phyloP scores from a whole-genome alignment of 2,113 vertebrate species.

The Bagarius yarrelli region DNA sequence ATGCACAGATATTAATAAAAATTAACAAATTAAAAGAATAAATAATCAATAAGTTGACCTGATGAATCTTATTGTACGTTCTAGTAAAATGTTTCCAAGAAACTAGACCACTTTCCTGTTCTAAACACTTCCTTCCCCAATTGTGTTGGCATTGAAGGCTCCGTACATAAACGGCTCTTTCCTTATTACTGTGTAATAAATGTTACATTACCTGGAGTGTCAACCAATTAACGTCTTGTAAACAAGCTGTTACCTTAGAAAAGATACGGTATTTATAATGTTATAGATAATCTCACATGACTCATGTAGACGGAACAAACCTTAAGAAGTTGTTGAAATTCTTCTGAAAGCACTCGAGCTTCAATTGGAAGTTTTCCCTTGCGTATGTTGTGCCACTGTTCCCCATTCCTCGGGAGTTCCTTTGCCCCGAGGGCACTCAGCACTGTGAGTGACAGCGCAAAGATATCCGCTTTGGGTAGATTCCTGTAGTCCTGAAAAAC shows the following conservation, averaged over 20 bases:
- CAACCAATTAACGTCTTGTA: not conserved
- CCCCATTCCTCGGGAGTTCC: slow-evolving; percentile 82
- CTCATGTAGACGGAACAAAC: slow-evolving; percentile 59
- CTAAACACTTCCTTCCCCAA: not conserved
- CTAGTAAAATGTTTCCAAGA: not conserved
- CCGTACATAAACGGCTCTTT: not conserved
- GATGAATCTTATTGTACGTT: not conserved
- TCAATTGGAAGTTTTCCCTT: slow-evolving; percentile 85
- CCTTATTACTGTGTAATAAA: not conserved
- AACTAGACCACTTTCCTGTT: not conserved
- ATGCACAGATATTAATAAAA: not conserved
- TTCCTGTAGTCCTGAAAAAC: slow-evolving; percentile 74
- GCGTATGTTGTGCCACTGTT: slow-evolving; percentile 91
- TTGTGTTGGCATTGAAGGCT: not conserved
- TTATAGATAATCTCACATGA: not conserved
- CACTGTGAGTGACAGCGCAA: slow-evolving; percentile 80
- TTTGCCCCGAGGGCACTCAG: slow-evolving; percentile 77
- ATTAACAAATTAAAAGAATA: not conserved
- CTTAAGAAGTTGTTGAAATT: slow-evolving; percentile 84
- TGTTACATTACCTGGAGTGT: not conserved
- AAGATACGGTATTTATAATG: not conserved
- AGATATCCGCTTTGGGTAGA: slow-evolving; percentile 78
- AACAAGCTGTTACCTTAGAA: not conserved
- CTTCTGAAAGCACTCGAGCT: slow-evolving; percentile 86
- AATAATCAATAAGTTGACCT: not conserved